A percentile compares a stretch with the other conserved stretches of the same genome.
Evolutionary conservation across 64 coral and sea anemone species (phyloP).

Genomic region (Hydrozoanthus tunicans): DNA sequence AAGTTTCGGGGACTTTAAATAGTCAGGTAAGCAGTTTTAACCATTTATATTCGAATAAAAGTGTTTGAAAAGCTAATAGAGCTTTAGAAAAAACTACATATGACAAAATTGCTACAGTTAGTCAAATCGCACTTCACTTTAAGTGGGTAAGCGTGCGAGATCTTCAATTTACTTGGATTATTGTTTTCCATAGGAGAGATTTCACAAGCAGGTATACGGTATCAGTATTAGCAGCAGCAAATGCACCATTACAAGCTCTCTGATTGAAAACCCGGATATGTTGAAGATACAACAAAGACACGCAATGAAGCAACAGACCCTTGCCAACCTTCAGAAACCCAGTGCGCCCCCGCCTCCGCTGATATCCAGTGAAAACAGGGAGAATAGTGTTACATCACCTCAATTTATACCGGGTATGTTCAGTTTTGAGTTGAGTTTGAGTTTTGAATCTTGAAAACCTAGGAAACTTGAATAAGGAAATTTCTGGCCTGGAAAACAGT

Average conservation of each 20-base stretch:
- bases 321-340: conserved; percentile 76
- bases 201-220: conserved; percentile 97
- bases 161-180: too few relatives aligned
- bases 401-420: conserved; percentile 47
- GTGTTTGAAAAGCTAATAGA: too few relatives aligned
- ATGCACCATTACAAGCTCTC: conserved; percentile 76
- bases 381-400: conserved; percentile 24
- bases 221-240: conserved; percentile 89
- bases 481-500: too few relatives aligned
- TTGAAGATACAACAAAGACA: conserved; percentile 97
- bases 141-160: neutral
- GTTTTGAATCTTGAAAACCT: neutral
- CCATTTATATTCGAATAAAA: too few relatives aligned
- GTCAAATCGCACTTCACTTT: neutral
- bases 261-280: conserved; percentile 99
- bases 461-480: too few relatives aligned
- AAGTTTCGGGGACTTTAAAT: too few relatives aligned
- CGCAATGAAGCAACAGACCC: conserved; percentile 90
- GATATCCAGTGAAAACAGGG: conserved; percentile 30
- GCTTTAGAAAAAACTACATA: too few relatives aligned
- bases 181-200: conserved; percentile 72
- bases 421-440: neutral
- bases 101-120: neutral
- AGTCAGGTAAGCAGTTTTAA: too few relatives aligned
- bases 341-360: conserved; percentile 72